Conservation (phyloP, 2,113 vertebrate genomes). For the Cryptomyrus ogoouensis region DNA sequence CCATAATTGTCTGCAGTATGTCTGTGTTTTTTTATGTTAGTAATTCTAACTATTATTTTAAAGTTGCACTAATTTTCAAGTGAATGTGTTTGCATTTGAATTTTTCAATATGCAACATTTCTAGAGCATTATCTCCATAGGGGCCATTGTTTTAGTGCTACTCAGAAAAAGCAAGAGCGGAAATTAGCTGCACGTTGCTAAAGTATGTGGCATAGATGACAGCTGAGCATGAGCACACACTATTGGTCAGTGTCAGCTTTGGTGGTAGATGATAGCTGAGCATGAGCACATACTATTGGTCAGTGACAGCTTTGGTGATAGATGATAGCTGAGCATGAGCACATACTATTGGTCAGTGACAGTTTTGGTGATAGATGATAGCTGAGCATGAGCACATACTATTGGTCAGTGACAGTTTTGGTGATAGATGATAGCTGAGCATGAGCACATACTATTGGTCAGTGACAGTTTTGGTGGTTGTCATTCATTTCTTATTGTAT, state of each 20-base stretch:
- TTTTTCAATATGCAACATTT: not conserved
- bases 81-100: not conserved
- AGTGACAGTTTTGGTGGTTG: not conserved
- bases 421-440: not conserved
- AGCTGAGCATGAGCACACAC: too few species aligned
- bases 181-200: not conserved
- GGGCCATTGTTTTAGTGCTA: not conserved
- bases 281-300: too few species aligned
- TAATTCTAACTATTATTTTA: not conserved
- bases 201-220: not conserved
- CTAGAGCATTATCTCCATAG: not conserved
- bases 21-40: not conserved
- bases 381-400: not conserved
- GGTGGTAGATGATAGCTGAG: too few species aligned
- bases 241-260: too few species aligned
- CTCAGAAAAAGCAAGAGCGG: not conserved
- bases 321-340: not conserved
- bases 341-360: not conserved
- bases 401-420: not conserved
- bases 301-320: not conserved
- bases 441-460: not conserved
- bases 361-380: not conserved
- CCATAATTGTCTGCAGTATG: constrained; percentile 9
- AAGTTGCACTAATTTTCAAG: not conserved
- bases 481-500: not conserved